Evolutionary conservation across 1,140 invertebrate genomes (phyloP), one percentile per base, ranked within the genome.

Genomic region (Charaxes varanes): DNA sequence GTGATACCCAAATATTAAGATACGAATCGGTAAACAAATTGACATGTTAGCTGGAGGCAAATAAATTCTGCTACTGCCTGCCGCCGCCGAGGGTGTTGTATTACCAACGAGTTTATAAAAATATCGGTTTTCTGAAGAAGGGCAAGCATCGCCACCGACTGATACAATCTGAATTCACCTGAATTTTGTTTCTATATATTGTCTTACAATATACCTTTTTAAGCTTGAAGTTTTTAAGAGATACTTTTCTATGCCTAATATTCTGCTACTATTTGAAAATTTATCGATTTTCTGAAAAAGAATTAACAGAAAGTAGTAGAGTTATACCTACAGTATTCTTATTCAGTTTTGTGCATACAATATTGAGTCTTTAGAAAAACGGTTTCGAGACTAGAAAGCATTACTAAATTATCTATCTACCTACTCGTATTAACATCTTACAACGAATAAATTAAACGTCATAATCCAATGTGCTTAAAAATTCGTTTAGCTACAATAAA

Each of bases 71-170:
- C 62, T 64, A 62, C 62, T 45, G 54, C 55, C 41, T 53, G 42
- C 47, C n/a, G n/a, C n/a, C n/a, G n/a, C 24, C 42, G 31, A 45
- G 27, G 35, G 49, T 57, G 44, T 60, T 34, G 36, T 15, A 41
- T 65, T 55, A 44, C 62, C 34, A 55, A 61, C 62, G 43, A 37
- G 62, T 59, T 64, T 67, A 72, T 69, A 67, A 72, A 72, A 67
- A 57, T 72, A 72, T 72, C 65, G 43, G 38, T 66, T 72, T 31
- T 48, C 62, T 54, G 48, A 47, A 52, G 50, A 60, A 41, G 34
- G 23, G 6, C 32, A 32, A 16, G 23, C 42, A 46, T 35, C 41
- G 37, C 34, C 35, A 45, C 41, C 34, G 36, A 49, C 24, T 13
- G 43, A 46, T 32, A 21, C 27, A 23, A 37, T 46, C 36, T 4